A percentile compares a stretch with the other conserved stretches of the same genome.
Conservation (phyloP, 2,113 vertebrate species). For the Acrocephalus kingi region DNA sequence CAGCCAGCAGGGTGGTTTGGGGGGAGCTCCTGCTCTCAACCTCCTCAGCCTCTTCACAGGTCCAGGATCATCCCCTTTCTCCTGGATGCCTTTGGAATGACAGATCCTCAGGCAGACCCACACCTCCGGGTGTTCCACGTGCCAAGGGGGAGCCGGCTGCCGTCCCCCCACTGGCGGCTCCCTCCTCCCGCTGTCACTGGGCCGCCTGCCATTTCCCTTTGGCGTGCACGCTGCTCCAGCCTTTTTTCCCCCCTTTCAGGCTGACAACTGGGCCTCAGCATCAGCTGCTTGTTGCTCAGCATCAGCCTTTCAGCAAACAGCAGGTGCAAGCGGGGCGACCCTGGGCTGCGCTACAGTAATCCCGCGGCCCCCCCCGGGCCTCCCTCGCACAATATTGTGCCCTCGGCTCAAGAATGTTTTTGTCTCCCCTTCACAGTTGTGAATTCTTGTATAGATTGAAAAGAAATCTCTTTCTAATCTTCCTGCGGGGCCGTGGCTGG, state of each 20-base stretch:
- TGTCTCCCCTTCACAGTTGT: constrained; percentile 58
- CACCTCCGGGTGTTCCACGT: background rate
- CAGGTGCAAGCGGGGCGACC: constrained; percentile 57
- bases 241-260: constrained; percentile 32
- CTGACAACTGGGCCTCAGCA: constrained; percentile 55
- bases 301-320: constrained; percentile 64
- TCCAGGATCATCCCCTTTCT: background rate
- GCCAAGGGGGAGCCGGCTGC: background rate
- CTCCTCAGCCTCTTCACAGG: background rate
- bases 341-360: constrained; percentile 29
- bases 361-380: background rate
- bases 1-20: background rate
- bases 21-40: background rate
- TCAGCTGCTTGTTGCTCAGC: constrained; percentile 60
- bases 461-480: constrained; percentile 24
- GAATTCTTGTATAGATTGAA: constrained; percentile 48
- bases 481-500: background rate
- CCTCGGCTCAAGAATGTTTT: constrained; percentile 62
- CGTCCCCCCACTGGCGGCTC: background rate
- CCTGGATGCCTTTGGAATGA: background rate
- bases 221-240: background rate
- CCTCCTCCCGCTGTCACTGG: background rate
- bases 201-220: background rate
- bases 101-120: background rate
- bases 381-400: constrained; percentile 31